These are phyloP conservation scores for Mesocentrotus franciscanus DNA, from an alignment of 53 echinoderm and acorn worm genomes.

Conservation along the genomic window DNA sequence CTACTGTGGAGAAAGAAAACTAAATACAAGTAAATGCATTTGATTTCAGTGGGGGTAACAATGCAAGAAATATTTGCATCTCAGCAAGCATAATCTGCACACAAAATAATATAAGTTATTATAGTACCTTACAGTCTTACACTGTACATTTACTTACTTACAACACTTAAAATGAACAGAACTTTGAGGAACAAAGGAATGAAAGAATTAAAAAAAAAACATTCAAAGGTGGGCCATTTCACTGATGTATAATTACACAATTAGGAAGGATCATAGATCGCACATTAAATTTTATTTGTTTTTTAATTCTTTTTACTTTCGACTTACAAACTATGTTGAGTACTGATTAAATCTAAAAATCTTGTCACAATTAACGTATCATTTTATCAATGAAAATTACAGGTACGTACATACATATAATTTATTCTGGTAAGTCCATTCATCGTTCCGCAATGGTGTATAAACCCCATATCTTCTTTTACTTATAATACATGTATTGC, in stretches of 20 bases:
- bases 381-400: neutral
- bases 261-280: neutral
- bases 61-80: neutral
- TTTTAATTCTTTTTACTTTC: too few species aligned
- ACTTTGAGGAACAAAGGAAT: neutral
- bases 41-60: neutral
- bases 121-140: neutral
- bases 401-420: too few species aligned
- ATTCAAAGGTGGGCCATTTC: neutral
- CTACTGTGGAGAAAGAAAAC: neutral
- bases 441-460: too few species aligned
- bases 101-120: neutral
- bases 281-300: neutral
- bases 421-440: too few species aligned
- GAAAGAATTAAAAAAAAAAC: neutral
- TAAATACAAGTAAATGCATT: neutral
- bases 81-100: constrained; percentile 1
- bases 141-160: neutral
- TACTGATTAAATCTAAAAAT: neutral
- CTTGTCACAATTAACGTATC: too few species aligned
- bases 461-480: too few species aligned
- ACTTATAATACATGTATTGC: too few species aligned
- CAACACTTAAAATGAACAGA: neutral
- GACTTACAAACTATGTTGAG: neutral
- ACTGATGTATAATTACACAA: neutral